phyloP scores from a whole-genome alignment of 2,888 invertebrate genomes.

The Cerastoderma edule region DNA sequence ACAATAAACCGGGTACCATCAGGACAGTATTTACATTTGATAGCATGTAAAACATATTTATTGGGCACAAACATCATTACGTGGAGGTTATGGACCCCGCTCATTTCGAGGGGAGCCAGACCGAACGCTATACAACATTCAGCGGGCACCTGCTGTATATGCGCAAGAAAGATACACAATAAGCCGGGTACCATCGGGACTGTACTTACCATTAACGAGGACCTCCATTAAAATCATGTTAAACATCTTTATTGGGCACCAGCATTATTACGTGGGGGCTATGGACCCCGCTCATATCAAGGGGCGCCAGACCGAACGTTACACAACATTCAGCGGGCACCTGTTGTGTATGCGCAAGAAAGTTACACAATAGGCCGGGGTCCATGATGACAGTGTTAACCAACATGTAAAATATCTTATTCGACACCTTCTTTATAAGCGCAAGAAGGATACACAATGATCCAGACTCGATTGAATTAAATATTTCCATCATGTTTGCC shows the following conservation, averaged over 20 bases:
- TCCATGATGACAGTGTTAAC: too few species aligned
- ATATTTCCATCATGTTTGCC: too few species aligned
- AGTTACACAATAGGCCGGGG: background rate
- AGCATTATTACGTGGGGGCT: background rate
- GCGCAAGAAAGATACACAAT: background rate
- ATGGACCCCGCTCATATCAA: background rate
- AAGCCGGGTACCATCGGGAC: too few species aligned
- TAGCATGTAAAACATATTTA: background rate
- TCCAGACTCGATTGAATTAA: too few species aligned
- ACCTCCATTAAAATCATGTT: background rate
- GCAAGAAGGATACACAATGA: background rate
- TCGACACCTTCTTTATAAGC: conserved; percentile 13
- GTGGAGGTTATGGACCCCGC: background rate
- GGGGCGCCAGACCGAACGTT: background rate
- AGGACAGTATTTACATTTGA: too few species aligned
- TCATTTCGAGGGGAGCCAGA: background rate
- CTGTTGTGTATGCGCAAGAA: conserved; percentile 17
- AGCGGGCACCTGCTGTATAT: conserved; percentile 11
- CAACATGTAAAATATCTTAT: too few species aligned
- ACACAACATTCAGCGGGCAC: background rate
- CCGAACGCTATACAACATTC: background rate
- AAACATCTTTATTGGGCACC: background rate
- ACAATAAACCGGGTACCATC: too few species aligned
- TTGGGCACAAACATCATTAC: background rate
- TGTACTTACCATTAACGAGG: too few species aligned